Evolutionary conservation across 2,797 vertebrate species (phyloP).

Genomic region (Steatocranus sp.): DNA sequence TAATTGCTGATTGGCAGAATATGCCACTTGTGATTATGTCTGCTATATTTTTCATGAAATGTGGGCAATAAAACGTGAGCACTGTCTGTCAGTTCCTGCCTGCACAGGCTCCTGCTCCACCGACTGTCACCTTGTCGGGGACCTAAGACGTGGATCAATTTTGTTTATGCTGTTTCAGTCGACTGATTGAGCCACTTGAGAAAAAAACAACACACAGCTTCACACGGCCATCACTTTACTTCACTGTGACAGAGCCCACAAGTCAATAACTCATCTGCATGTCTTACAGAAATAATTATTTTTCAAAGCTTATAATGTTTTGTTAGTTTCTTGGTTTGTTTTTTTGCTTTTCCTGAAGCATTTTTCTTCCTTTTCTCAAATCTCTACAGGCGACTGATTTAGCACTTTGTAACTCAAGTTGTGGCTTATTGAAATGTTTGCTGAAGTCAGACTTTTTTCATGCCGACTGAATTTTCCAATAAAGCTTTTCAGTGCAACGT

Average conservation of each 20-base stretch:
- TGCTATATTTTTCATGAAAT: neutral
- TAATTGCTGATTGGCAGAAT: neutral
- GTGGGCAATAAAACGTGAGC: neutral
- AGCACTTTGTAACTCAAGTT: constrained; percentile 24
- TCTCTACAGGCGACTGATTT: neutral
- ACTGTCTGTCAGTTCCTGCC: neutral
- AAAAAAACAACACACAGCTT: neutral
- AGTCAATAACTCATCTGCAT: neutral
- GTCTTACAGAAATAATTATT: neutral
- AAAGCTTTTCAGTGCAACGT: constrained; percentile 37
- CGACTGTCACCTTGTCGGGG: neutral
- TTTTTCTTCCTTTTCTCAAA: neutral
- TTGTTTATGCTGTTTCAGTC: neutral
- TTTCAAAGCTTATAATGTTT: neutral
- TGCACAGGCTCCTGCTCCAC: neutral
- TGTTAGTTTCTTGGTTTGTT: neutral
- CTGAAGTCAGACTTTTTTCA: neutral
- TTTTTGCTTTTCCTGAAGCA: neutral
- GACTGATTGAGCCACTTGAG: neutral
- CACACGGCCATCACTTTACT: neutral
- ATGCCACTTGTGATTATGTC: neutral
- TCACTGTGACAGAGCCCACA: neutral
- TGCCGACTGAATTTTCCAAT: constrained; percentile 33
- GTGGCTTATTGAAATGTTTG: constrained; percentile 24
- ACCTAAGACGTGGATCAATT: neutral